phyloP scores from a whole-genome alignment of 2,888 invertebrate genomes.

The Psylliodes chrysocephalus region DNA sequence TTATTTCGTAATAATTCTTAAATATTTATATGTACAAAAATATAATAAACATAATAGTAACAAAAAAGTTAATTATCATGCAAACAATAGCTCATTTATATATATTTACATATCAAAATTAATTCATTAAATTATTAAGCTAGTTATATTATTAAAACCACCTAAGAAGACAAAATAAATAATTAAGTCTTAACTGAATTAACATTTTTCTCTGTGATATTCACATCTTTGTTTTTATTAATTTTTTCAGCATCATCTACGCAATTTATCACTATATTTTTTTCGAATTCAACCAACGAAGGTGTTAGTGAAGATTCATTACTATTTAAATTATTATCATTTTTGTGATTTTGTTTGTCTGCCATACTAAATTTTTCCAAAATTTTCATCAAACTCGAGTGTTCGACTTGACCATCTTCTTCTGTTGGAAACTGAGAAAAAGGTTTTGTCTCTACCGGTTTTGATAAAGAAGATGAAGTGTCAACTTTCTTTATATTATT shows the following conservation, averaged over 20 bases:
- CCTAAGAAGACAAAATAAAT: neutral
- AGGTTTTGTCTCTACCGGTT: conserved; percentile 18
- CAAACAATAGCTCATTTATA: neutral
- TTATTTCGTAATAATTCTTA: neutral
- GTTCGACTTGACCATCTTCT: conserved; percentile 55
- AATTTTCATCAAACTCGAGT: conserved; percentile 61
- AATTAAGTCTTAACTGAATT: conserved; percentile 21
- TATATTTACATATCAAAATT: neutral
- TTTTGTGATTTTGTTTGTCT: conserved; percentile 44
- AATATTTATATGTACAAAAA: conserved; percentile 12
- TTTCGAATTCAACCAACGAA: conserved; percentile 49
- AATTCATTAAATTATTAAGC: neutral
- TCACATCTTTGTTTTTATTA: conserved; percentile 41
- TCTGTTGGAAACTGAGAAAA: conserved; percentile 36
- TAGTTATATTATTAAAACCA: neutral
- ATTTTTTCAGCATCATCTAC: conserved; percentile 53
- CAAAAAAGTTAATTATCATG: neutral
- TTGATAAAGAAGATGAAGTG: conserved; percentile 49
- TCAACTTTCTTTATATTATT: neutral
- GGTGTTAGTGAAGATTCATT: conserved; percentile 47
- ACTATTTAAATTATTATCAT: conserved; percentile 31
- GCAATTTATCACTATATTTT: conserved; percentile 42
- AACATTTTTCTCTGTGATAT: conserved; percentile 18
- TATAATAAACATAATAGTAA: conserved; percentile 1
- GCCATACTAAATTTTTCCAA: conserved; percentile 59